Base-by-base conservation (phyloP, 2,888 invertebrate species). In the Hanleya hanleyi region DNA sequence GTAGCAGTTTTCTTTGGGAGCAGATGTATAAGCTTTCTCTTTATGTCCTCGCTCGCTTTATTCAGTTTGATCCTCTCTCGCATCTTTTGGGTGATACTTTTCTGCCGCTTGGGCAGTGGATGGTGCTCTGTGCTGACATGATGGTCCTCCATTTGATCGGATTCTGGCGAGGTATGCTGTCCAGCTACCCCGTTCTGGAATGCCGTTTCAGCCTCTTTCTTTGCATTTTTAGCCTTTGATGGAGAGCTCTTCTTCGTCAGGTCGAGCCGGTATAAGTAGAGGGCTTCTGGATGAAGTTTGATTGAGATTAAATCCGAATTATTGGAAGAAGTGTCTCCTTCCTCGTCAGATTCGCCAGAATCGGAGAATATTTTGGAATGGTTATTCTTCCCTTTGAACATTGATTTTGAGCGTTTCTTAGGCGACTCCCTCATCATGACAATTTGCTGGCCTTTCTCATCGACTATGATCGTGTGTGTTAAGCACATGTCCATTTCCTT, bases 401-500 rank as follows among this genome's bases (percentile, higher is more conserved):
- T 22, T n/a, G n/a, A n/a, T n/a, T n/a, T n/a, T n/a, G n/a, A n/a
- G 22, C 12, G 32, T 29, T 9, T 57, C 1, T 12, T n/a, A 2
- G 64, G 35, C 4, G 35, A 36, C 36, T 64, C 22, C 18, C 9
- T 12, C 15, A 37, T 37, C n/a, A 37, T 15, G 2, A n/a, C 64
- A 32, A 37, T 64, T 36, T 35, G 35, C 15, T 64, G 64, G 35
- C 35, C 64, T 3, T 37, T 36, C n/a, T 64, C 36, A 18, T 64
- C 64, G 12, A 37, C 64, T 1, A 64, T 64, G 5, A 64, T 15
- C 4, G 57, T 15, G 29, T 32, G 22, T 26, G 22, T 57, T 26
- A 83, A 69, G 67, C 84, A 85, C 64, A 78, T 79, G 61, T 86
- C 85, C 86, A 86, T 86, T 73, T 86, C 86, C 61, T 80, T 80